These are phyloP conservation scores for Sebastes melanostomus DNA, from an alignment of 2,797 vertebrate species.

Conservation along the genomic window DNA sequence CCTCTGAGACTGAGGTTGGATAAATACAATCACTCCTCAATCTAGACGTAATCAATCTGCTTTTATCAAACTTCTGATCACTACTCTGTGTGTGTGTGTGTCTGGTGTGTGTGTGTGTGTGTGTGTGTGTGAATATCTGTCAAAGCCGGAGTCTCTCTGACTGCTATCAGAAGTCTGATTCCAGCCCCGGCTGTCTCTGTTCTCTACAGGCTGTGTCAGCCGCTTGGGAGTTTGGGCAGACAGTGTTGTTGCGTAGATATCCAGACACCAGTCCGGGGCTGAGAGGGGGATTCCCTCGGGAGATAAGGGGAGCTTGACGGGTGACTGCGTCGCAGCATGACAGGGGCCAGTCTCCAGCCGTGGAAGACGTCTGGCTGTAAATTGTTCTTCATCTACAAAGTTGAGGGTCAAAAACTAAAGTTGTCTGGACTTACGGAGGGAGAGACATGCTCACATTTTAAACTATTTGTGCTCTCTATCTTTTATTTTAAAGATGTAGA, in stretches of 20 bases:
- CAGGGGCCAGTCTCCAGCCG: conserved; percentile 19
- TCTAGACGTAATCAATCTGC: conserved; percentile 6
- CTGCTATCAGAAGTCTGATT: conserved; percentile 53
- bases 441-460: background rate
- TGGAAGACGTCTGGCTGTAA: conserved; percentile 33
- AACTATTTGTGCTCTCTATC: background rate
- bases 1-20: conserved; percentile 5
- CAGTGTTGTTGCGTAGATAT: conserved; percentile 47
- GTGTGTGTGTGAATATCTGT: conserved; percentile 3
- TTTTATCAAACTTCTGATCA: conserved; percentile 35
- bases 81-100: background rate
- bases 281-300: conserved; percentile 55
- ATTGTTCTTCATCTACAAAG: conserved; percentile 39
- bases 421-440: conserved; percentile 24
- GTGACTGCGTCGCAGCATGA: conserved; percentile 49
- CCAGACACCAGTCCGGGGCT: conserved; percentile 46
- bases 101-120: background rate
- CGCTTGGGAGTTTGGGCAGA: conserved; percentile 53
- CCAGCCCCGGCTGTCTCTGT: conserved; percentile 30
- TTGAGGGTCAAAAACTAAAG: conserved; percentile 59
- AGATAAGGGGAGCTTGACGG: conserved; percentile 55
- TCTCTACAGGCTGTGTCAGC: conserved; percentile 36
- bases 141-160: conserved; percentile 11
- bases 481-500: background rate
- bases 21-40: background rate